These are phyloP conservation scores for Carassius gibelio DNA, from an alignment of 2,113 vertebrate genomes.

Conservation along the genomic window DNA sequence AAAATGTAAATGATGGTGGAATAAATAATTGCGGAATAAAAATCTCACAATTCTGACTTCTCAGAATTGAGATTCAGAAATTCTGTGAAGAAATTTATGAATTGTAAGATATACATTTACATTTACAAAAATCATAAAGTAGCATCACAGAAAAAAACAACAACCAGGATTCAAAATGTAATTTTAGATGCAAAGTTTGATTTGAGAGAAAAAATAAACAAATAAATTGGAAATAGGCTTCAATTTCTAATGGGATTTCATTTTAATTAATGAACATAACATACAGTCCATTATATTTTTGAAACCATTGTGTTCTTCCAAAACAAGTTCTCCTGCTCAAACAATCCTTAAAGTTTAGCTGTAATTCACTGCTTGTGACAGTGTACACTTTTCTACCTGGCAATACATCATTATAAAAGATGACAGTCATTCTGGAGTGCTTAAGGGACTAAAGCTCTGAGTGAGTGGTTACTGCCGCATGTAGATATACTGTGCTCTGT, in stretches of 20 bases:
- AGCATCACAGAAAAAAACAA: too few relatives aligned
- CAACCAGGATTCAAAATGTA: too few relatives aligned
- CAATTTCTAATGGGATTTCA: background rate
- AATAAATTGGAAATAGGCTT: background rate
- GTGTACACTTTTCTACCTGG: background rate
- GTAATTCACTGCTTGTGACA: background rate
- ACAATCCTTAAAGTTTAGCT: background rate
- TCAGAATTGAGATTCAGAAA: too few relatives aligned
- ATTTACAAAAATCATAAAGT: too few relatives aligned
- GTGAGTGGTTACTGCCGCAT: background rate
- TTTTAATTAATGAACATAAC: background rate
- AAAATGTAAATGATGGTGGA: too few relatives aligned
- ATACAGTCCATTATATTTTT: background rate
- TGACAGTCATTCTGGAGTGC: constrained; percentile 6
- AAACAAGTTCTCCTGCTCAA: background rate
- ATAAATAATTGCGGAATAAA: too few relatives aligned
- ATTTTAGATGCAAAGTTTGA: too few relatives aligned
- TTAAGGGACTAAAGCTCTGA: background rate
- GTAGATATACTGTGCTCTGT: background rate
- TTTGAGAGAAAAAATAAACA: too few relatives aligned
- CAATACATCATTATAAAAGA: background rate
- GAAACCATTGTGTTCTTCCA: background rate
- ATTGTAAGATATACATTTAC: too few relatives aligned
- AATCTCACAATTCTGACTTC: too few relatives aligned
- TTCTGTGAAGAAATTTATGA: too few relatives aligned